Evolutionary conservation across 2,797 vertebrate genomes (phyloP).

Genomic region (Ispidina picta): DNA sequence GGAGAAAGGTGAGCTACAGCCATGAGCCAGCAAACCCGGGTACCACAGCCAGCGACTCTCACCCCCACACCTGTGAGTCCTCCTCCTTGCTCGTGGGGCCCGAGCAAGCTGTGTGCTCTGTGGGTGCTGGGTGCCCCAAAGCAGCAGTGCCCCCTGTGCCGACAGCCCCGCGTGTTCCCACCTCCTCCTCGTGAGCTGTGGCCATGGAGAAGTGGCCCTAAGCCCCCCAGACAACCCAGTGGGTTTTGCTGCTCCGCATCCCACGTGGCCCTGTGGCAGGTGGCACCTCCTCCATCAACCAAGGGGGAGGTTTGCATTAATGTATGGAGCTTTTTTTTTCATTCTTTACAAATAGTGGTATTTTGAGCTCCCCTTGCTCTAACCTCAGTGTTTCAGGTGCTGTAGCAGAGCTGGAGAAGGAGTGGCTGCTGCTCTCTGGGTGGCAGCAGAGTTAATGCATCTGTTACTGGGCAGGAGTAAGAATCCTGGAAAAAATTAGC

Average conservation of each 20-base stretch:
- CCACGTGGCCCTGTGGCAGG: rapidly evolving
- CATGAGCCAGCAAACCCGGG: too few species aligned
- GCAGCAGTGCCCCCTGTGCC: not conserved
- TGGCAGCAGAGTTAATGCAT: not conserved
- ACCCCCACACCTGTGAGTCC: not conserved
- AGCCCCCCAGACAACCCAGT: rapidly evolving
- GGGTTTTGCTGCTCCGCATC: not conserved
- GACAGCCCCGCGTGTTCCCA: not conserved
- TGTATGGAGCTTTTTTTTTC: too few species aligned
- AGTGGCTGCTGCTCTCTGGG: not conserved
- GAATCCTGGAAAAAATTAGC: not conserved
- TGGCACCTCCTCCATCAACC: not conserved
- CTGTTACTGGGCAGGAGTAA: not conserved
- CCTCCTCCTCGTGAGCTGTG: rapidly evolving
- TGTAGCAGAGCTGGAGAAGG: not conserved
- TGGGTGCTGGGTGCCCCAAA: not conserved
- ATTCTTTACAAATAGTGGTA: not conserved
- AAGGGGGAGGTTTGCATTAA: rapidly evolving
- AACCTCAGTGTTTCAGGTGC: not conserved
- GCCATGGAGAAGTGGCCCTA: rapidly evolving
- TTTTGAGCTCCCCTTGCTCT: not conserved
- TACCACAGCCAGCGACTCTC: not conserved
- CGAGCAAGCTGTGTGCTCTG: too few species aligned
- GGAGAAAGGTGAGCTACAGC: not conserved
- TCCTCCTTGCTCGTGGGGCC: not conserved